phyloP scores from a whole-genome alignment of 2,888 invertebrate genomes.

The Rhagophthalmus giganteus region DNA sequence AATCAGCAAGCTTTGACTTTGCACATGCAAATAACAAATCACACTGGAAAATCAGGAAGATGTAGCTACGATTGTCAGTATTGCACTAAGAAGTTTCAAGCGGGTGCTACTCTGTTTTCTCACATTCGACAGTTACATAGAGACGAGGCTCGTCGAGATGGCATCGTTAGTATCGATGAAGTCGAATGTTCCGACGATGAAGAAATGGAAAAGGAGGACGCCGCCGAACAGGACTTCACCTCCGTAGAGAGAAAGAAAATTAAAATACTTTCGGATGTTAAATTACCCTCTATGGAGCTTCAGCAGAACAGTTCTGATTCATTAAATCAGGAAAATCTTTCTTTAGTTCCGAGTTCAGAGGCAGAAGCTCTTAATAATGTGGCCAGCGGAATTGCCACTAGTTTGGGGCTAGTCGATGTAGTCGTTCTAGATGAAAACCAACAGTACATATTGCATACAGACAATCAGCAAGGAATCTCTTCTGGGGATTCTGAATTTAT shows the following conservation, averaged over 20 bases:
- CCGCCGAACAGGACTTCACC: slow-evolving; percentile 44
- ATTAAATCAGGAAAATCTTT: slow-evolving; percentile 28
- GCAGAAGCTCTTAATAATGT: slow-evolving; percentile 61
- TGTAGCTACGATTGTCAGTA: slow-evolving; percentile 66
- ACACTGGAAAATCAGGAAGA: slow-evolving; percentile 47
- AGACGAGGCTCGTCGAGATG: slow-evolving; percentile 66
- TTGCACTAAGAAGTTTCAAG: slow-evolving; percentile 73
- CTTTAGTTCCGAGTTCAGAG: slow-evolving; percentile 59
- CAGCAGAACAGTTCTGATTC: slow-evolving; percentile 6
- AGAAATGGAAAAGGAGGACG: slow-evolving; percentile 47
- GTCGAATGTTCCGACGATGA: slow-evolving; percentile 61
- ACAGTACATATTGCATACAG: slow-evolving; percentile 57
- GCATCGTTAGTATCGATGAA: slow-evolving; percentile 62
- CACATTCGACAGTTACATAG: slow-evolving; percentile 71
- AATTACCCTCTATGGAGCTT: slow-evolving; percentile 33
- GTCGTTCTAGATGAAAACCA: slow-evolving; percentile 65
- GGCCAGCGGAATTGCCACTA: slow-evolving; percentile 62
- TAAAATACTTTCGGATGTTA: slow-evolving; percentile 53
- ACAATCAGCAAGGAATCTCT: slow-evolving; percentile 39
- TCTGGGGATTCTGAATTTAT: slow-evolving; percentile 48
- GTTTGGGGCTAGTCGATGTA: slow-evolving; percentile 60
- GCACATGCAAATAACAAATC: slow-evolving; percentile 64
- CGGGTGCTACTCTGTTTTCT: slow-evolving; percentile 69
- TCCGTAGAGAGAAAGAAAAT: slow-evolving; percentile 56
- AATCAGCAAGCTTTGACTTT: slow-evolving; percentile 53